A percentile compares a stretch with the other conserved stretches of the same genome.
Conservation (phyloP, 1,140 invertebrate species). For the Ips typographus region DNA sequence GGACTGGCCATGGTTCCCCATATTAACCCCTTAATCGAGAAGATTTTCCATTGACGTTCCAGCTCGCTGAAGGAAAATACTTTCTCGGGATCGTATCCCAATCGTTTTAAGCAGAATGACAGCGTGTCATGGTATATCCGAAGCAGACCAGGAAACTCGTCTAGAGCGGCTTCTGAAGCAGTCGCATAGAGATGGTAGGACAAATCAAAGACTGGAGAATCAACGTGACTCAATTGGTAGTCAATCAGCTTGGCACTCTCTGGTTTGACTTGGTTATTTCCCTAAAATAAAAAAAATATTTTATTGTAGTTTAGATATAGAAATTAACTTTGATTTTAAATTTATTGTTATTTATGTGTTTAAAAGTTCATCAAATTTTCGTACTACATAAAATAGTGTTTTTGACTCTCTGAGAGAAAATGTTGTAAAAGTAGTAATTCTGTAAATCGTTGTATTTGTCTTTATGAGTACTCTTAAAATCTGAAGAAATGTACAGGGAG, state of each 20-base stretch:
- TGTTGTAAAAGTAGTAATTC: too few relatives aligned
- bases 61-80: constrained; percentile 54
- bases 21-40: constrained; percentile 11
- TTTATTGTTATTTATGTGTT: too few relatives aligned
- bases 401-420: background rate
- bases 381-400: background rate
- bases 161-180: constrained; percentile 2
- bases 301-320: too few relatives aligned
- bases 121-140: constrained; percentile 14
- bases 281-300: constrained; percentile 6
- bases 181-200: constrained; percentile 57
- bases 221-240: constrained; percentile 58
- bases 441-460: too few relatives aligned
- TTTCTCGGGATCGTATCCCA: constrained; percentile 28
- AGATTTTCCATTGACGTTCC: constrained; percentile 48
- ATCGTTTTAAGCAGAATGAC: constrained; percentile 5
- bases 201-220: constrained; percentile 60
- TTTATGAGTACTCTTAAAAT: too few relatives aligned
- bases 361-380: background rate
- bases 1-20: background rate
- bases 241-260: constrained; percentile 53
- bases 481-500: too few relatives aligned
- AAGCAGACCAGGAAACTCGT: constrained; percentile 4
- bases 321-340: too few relatives aligned
- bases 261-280: constrained; percentile 11